Conservation (phyloP, 2,797 vertebrate species). For the Takifugu rubripes region DNA sequence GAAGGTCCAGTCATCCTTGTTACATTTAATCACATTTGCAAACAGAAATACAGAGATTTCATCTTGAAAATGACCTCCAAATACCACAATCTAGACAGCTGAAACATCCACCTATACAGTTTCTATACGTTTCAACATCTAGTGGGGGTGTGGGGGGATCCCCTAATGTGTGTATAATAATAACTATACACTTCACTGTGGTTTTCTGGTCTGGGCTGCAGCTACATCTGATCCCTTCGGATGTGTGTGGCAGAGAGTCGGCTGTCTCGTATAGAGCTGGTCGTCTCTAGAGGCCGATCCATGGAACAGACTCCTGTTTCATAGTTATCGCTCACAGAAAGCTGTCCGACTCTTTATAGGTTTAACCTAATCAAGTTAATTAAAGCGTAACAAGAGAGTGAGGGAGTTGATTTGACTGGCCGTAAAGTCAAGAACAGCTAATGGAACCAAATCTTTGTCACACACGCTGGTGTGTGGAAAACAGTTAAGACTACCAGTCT, state of each 20-base stretch:
- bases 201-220: conserved; percentile 45
- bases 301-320: conserved; percentile 54
- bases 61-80: background rate
- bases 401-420: conserved; percentile 42
- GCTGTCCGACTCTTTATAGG: conserved; percentile 68
- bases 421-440: conserved; percentile 53
- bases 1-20: background rate
- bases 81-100: background rate
- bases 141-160: too few relatives aligned
- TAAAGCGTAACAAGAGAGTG: conserved; percentile 65
- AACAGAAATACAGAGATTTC: background rate
- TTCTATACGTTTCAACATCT: too few relatives aligned
- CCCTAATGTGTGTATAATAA: conserved; percentile 8
- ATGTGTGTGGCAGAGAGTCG: conserved; percentile 56
- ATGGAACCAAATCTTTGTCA: conserved; percentile 22
- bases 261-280: conserved; percentile 60
- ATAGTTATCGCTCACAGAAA: conserved; percentile 67
- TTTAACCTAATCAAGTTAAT: conserved; percentile 72
- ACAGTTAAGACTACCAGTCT: conserved; percentile 5
- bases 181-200: conserved; percentile 16
- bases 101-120: too few relatives aligned
- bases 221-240: conserved; percentile 50
- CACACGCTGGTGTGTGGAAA: conserved; percentile 27
- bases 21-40: too few relatives aligned
- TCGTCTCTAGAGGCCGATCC: conserved; percentile 58